These are phyloP conservation scores for Drosophila quadrilineata DNA, from an alignment of 1,140 invertebrate genomes.

Conservation along the genomic window DNA sequence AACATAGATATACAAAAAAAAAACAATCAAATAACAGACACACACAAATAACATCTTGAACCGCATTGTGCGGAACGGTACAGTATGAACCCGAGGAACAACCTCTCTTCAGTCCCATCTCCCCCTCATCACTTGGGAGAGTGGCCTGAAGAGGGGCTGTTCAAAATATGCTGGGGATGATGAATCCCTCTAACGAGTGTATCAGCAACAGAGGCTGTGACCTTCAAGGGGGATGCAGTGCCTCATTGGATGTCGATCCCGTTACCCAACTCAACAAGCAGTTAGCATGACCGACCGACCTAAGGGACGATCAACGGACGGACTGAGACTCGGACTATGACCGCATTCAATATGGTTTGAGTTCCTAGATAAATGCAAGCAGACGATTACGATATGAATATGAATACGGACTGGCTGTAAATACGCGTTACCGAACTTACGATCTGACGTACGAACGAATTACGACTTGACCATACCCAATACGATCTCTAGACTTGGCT, in stretches of 20 bases:
- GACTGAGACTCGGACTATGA: too few species aligned
- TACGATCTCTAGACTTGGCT: neutral
- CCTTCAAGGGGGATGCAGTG: too few species aligned
- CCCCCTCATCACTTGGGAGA: too few species aligned
- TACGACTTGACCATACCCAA: neutral
- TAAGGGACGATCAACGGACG: neutral
- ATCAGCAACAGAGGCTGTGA: conserved; percentile 22
- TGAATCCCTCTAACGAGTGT: too few species aligned
- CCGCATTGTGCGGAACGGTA: conserved; percentile 21
- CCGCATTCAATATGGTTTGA: conserved; percentile 70
- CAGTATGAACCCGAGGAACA: conserved; percentile 17
- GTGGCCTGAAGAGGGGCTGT: too few species aligned
- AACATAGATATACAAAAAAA: conserved; percentile 71
- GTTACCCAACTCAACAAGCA: too few species aligned
- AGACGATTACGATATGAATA: conserved; percentile 43
- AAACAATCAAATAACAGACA: conserved; percentile 18
- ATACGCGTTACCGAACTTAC: conserved; percentile 57
- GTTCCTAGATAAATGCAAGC: conserved; percentile 70
- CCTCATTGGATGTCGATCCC: too few species aligned
- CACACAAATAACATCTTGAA: conserved; percentile 3
- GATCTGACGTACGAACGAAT: conserved; percentile 19
- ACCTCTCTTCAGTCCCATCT: neutral
- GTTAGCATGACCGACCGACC: neutral
- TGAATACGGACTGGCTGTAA: conserved; percentile 64
- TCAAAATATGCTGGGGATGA: too few species aligned